These are phyloP conservation scores for Megaustenia siamemsis DNA, from an alignment of 2,888 invertebrate genomes.

Conservation along the genomic window DNA sequence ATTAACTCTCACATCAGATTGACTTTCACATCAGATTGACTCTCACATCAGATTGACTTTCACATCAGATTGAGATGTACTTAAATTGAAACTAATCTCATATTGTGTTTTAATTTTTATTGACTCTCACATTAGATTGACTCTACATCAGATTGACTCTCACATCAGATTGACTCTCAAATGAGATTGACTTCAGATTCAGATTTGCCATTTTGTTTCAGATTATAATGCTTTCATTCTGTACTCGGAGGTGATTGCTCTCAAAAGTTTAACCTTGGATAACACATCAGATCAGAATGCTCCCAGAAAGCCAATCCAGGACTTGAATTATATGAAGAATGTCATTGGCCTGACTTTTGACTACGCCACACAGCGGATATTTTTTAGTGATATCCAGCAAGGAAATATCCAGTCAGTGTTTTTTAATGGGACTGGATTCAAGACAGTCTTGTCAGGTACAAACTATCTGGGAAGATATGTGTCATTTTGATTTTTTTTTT, in stretches of 20 bases:
- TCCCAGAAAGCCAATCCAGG: constrained; percentile 87
- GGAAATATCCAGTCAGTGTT: constrained; percentile 90
- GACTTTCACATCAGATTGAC: too few relatives aligned
- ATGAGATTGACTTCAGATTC: too few relatives aligned
- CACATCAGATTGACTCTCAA: too few relatives aligned
- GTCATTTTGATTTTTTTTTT: too few relatives aligned
- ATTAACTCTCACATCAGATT: too few relatives aligned
- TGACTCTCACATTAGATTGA: too few relatives aligned
- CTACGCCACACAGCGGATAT: constrained; percentile 85
- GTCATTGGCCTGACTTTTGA: constrained; percentile 92
- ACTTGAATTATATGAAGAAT: constrained; percentile 88
- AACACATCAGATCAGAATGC: constrained; percentile 83
- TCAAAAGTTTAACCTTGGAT: constrained; percentile 90
- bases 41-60: too few relatives aligned
- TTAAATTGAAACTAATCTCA: too few relatives aligned
- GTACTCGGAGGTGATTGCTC: constrained; percentile 89
- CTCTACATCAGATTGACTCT: too few relatives aligned
- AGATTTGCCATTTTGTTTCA: constrained; percentile 78
- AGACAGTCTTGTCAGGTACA: constrained; percentile 84
- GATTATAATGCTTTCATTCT: constrained; percentile 90
- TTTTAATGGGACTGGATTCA: constrained; percentile 89
- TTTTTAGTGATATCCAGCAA: constrained; percentile 93
- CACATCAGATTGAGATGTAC: too few relatives aligned
- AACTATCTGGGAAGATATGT: too few relatives aligned
- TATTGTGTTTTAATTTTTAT: too few relatives aligned